A percentile compares a stretch with the other conserved stretches of the same genome.
Conservation (phyloP, 2,113 vertebrate genomes). For the Archocentrus centrarchus region DNA sequence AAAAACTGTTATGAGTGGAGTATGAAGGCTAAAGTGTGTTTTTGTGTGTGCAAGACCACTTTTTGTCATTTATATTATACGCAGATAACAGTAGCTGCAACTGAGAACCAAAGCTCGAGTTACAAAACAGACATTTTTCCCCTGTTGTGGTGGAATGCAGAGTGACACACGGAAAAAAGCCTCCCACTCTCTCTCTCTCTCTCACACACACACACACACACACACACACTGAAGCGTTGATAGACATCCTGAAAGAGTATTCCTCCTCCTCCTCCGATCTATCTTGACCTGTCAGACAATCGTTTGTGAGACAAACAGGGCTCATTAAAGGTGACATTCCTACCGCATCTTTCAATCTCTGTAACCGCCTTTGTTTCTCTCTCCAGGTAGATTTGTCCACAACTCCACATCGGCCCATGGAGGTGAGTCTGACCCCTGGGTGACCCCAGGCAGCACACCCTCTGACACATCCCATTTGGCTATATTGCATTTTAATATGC, state of each 20-base stretch:
- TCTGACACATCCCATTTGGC: not conserved
- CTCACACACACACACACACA: not conserved
- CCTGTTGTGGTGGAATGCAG: conserved; percentile 33
- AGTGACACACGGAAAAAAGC: conserved; percentile 39
- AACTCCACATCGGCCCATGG: conserved; percentile 68
- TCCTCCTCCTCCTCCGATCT: not conserved
- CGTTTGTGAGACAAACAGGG: not conserved
- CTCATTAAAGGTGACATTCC: not conserved
- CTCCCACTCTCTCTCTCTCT: not conserved
- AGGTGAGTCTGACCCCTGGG: conserved; percentile 74
- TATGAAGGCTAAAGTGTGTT: not conserved
- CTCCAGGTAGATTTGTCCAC: conserved; percentile 80
- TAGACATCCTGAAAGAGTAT: conserved; percentile 3
- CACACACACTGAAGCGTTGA: not conserved
- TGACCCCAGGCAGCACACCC: not conserved
- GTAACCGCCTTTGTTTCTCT: conserved; percentile 53
- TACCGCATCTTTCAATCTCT: not conserved
- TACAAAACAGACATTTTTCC: not conserved
- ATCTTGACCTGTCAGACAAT: conserved; percentile 16
- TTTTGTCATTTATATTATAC: not conserved
- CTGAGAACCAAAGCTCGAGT: not conserved
- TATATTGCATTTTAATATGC: not conserved
- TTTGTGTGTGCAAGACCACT: not conserved
- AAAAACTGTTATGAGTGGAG: not conserved
- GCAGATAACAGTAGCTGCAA: not conserved